Conservation (phyloP, 2,888 invertebrate species). For the Sphecodes monilicornis region DNA sequence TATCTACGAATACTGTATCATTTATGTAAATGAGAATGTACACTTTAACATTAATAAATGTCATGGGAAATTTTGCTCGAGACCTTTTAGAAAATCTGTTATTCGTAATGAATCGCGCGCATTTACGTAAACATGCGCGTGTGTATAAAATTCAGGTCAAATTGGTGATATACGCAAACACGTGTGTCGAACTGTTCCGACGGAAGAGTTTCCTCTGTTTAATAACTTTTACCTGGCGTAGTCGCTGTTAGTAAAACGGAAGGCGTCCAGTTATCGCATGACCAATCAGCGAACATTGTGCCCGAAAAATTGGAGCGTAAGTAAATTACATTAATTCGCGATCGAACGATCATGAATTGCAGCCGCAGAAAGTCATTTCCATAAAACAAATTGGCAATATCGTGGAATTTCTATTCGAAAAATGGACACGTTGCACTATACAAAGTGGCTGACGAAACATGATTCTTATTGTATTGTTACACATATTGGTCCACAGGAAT, state of each 20-base stretch:
- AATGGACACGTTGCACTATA: background rate
- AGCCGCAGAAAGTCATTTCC: constrained; percentile 41
- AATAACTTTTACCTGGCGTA: constrained; percentile 32
- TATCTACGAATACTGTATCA: background rate
- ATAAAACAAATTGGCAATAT: constrained; percentile 51
- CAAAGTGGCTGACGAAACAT: background rate
- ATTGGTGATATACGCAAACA: background rate
- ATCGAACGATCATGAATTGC: constrained; percentile 54
- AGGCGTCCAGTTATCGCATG: constrained; percentile 42
- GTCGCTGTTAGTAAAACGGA: constrained; percentile 30
- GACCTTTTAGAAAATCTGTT: background rate
- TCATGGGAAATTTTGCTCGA: background rate
- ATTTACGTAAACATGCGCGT: background rate
- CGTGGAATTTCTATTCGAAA: constrained; percentile 39
- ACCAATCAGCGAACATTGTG: constrained; percentile 40
- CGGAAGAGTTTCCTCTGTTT: constrained; percentile 42
- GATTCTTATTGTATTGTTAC: background rate
- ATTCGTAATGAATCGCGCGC: background rate
- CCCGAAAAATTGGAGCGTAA: constrained; percentile 58
- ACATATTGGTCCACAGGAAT: background rate
- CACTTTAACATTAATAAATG: background rate
- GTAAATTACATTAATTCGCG: constrained; percentile 59
- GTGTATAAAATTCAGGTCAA: background rate
- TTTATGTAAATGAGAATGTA: background rate
- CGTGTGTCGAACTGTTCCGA: background rate